phyloP scores from a whole-genome alignment of 1,140 invertebrate species.

The Zaprionus africanus region DNA sequence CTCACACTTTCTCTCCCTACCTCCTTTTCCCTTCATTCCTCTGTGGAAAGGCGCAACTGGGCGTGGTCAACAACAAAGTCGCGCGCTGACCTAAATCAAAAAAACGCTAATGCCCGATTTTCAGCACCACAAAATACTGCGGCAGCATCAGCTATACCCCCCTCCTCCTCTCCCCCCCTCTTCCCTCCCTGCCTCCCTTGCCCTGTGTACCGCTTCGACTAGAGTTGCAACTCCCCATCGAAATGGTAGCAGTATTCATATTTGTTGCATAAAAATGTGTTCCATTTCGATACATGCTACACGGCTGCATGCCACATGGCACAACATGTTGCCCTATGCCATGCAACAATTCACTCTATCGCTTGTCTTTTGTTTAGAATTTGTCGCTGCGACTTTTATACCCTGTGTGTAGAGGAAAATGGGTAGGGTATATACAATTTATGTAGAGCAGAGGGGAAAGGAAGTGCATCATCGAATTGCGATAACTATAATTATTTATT shows the following conservation, averaged over 20 bases:
- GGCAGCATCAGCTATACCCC: conserved; percentile 13
- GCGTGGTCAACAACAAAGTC: conserved; percentile 32
- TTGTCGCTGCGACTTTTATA: conserved; percentile 1
- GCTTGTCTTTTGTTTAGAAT: not conserved
- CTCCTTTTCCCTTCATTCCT: not conserved
- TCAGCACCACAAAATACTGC: conserved; percentile 61
- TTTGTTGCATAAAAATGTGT: conserved; percentile 61
- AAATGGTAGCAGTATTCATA: conserved; percentile 41
- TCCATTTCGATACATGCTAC: conserved; percentile 52
- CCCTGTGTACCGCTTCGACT: not conserved
- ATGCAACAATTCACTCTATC: conserved; percentile 1
- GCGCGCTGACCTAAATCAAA: conserved; percentile 64
- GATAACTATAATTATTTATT: no score
- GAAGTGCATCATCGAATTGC: no score
- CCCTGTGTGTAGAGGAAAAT: not conserved
- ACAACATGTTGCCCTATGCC: conserved; percentile 21
- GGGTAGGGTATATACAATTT: not conserved
- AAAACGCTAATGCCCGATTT: conserved; percentile 69
- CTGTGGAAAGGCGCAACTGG: not conserved
- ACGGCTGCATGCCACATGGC: conserved; percentile 18
- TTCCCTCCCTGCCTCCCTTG: not conserved
- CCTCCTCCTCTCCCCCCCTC: not conserved
- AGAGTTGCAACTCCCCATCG: conserved; percentile 11
- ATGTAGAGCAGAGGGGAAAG: no score
- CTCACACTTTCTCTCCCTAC: not conserved